phyloP scores from a whole-genome alignment of 1,140 invertebrate genomes.

The Drosophila nasuta region DNA sequence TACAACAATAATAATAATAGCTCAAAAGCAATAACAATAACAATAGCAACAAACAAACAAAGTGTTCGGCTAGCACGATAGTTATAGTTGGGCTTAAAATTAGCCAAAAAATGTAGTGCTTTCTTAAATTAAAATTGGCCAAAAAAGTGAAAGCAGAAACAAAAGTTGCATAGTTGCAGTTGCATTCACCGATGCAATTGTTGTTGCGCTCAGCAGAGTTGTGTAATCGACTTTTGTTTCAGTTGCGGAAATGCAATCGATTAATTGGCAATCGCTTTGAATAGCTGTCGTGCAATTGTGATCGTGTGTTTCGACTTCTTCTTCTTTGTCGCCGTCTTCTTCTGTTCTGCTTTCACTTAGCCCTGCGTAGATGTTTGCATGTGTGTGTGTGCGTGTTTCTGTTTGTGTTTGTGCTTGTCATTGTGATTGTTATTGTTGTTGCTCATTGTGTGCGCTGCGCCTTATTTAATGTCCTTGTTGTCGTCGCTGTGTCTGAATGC shows the following conservation, averaged over 20 bases:
- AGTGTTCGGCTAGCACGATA: slow-evolving; percentile 40
- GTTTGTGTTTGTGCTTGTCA: slow-evolving; percentile 42
- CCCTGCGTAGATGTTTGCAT: neutral
- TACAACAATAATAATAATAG: slow-evolving; percentile 24
- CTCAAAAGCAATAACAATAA: slow-evolving; percentile 9
- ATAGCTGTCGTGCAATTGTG: slow-evolving; percentile 24
- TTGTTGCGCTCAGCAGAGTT: slow-evolving; percentile 44
- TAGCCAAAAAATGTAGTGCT: slow-evolving; percentile 34
- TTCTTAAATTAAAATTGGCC: slow-evolving; percentile 5
- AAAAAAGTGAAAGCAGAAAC: slow-evolving; percentile 26
- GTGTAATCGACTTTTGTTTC: slow-evolving; percentile 47
- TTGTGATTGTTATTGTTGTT: slow-evolving; percentile 36
- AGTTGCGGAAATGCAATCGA: slow-evolving; percentile 18
- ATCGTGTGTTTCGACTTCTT: slow-evolving; percentile 6
- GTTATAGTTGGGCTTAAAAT: slow-evolving; percentile 42
- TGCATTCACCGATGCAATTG: slow-evolving; percentile 25
- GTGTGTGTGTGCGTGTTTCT: slow-evolving; percentile 3
- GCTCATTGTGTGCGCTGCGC: slow-evolving; percentile 45
- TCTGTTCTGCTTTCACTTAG: neutral
- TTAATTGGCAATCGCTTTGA: slow-evolving; percentile 35
- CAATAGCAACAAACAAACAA: slow-evolving; percentile 21
- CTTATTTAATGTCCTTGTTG: slow-evolving; percentile 68
- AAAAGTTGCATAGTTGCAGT: slow-evolving; percentile 14
- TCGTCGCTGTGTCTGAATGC: slow-evolving; percentile 67
- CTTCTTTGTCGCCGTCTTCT: neutral